phyloP scores from a whole-genome alignment of 2,888 invertebrate species.

The Caenorhabditis afra region DNA sequence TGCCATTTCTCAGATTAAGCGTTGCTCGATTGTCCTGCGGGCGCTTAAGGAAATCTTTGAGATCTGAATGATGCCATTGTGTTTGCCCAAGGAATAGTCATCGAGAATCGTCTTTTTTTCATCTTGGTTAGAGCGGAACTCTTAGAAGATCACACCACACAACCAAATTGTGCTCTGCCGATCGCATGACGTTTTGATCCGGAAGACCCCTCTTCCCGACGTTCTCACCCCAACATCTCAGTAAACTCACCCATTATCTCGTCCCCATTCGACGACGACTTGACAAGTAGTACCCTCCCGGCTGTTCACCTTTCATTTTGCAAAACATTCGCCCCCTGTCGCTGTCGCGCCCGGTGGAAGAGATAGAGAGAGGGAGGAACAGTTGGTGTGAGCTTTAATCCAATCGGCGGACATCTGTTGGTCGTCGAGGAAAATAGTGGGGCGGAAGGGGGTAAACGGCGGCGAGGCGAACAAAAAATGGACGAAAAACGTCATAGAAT shows the following conservation, averaged over 20 bases:
- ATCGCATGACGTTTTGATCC: background rate
- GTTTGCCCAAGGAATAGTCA: slow-evolving; percentile 18
- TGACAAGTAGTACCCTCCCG: slow-evolving; percentile 9
- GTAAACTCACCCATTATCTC: slow-evolving; percentile 1
- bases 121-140: background rate
- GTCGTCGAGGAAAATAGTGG: slow-evolving; percentile 26
- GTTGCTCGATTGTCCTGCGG: too few relatives aligned
- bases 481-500: slow-evolving; percentile 36
- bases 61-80: background rate
- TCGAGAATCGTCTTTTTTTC: background rate
- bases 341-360: background rate
- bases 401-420: slow-evolving; percentile 49
- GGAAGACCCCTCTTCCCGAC: too few relatives aligned
- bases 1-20: too few relatives aligned
- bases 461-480: slow-evolving; percentile 29
- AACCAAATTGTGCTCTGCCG: background rate
- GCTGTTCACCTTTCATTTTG: slow-evolving; percentile 51
- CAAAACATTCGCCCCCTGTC: slow-evolving; percentile 38
- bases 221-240: background rate
- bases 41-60: background rate
- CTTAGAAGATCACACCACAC: background rate
- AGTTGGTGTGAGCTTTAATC: slow-evolving; percentile 63
- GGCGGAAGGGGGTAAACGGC: slow-evolving; percentile 1
- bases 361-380: slow-evolving; percentile 6
- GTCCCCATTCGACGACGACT: slow-evolving; percentile 6